These are phyloP conservation scores for Neria commutata DNA, from an alignment of 2,888 invertebrate genomes.

Conservation along the genomic window DNA sequence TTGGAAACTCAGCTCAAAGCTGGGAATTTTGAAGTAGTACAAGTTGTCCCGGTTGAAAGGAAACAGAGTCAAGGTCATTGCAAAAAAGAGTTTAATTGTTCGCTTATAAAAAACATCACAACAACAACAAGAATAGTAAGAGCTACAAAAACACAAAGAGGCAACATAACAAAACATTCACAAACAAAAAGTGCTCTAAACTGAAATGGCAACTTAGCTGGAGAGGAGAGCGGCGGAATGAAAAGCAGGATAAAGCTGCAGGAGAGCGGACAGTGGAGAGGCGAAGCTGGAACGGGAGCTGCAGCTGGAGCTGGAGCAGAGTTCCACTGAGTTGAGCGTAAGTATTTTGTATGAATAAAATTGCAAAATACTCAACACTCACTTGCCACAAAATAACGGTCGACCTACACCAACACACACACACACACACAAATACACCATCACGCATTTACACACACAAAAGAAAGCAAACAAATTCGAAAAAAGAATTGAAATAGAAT, in stretches of 20 bases:
- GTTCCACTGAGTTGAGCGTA: no score
- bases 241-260: no score
- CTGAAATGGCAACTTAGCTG: not conserved
- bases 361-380: not conserved
- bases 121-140: constrained; percentile 29
- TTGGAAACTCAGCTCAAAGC: no score
- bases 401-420: not conserved
- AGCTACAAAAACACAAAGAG: constrained; percentile 17
- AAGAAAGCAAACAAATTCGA: no score
- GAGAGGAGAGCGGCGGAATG: constrained; percentile 1
- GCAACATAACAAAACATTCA: constrained; percentile 6
- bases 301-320: no score
- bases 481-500: not conserved
- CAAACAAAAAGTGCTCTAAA: not conserved
- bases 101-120: constrained; percentile 45
- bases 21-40: not conserved
- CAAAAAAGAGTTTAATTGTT: constrained; percentile 63
- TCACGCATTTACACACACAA: no score
- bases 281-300: not conserved
- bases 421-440: not conserved
- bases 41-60: constrained; percentile 33
- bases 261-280: no score
- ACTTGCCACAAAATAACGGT: constrained; percentile 6
- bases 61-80: constrained; percentile 62
- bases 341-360: not conserved